These are phyloP conservation scores for Dorcus parallelipipedus DNA, from an alignment of 2,888 invertebrate genomes.

Conservation along the genomic window DNA sequence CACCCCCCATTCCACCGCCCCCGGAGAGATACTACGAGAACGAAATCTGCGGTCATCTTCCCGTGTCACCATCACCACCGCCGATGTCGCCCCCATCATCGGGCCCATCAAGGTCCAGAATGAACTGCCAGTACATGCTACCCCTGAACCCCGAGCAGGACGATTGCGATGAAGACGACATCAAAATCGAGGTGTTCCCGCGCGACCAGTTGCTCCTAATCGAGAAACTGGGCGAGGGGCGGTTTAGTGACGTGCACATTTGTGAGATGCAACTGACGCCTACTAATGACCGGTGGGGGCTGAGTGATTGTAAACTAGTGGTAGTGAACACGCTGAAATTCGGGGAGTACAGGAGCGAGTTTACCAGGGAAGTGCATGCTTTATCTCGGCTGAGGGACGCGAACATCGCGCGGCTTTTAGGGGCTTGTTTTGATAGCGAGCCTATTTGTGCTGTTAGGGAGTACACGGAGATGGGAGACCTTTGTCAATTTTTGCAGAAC, in stretches of 20 bases:
- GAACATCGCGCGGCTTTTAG: slow-evolving; percentile 70
- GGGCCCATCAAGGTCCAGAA: slow-evolving; percentile 42
- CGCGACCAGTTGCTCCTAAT: slow-evolving; percentile 69
- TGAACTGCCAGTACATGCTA: slow-evolving; percentile 45
- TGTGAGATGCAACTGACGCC: slow-evolving; percentile 53
- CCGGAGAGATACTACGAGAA: slow-evolving; percentile 64
- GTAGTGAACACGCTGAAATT: slow-evolving; percentile 70
- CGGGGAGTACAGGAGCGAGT: slow-evolving; percentile 63
- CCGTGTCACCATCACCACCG: slow-evolving; percentile 35
- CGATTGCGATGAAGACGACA: slow-evolving; percentile 51
- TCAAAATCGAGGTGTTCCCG: slow-evolving; percentile 61
- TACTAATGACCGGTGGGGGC: slow-evolving; percentile 10
- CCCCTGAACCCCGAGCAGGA: slow-evolving; percentile 47
- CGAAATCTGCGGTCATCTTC: slow-evolving; percentile 33
- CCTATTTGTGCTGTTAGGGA: slow-evolving; percentile 76
- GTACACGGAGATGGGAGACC: slow-evolving; percentile 73
- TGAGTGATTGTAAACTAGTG: slow-evolving; percentile 55
- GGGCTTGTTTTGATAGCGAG: slow-evolving; percentile 69
- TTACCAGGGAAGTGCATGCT: slow-evolving; percentile 68
- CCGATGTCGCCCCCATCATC: slow-evolving; percentile 42
- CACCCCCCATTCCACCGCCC: slow-evolving; percentile 64
- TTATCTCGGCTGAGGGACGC: slow-evolving; percentile 67
- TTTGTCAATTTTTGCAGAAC: slow-evolving; percentile 80
- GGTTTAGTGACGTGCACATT: slow-evolving; percentile 71
- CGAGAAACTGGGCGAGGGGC: slow-evolving; percentile 73